Base-by-base conservation (phyloP, 2,113 vertebrate genomes). In the Pleuronectes platessa region DNA sequence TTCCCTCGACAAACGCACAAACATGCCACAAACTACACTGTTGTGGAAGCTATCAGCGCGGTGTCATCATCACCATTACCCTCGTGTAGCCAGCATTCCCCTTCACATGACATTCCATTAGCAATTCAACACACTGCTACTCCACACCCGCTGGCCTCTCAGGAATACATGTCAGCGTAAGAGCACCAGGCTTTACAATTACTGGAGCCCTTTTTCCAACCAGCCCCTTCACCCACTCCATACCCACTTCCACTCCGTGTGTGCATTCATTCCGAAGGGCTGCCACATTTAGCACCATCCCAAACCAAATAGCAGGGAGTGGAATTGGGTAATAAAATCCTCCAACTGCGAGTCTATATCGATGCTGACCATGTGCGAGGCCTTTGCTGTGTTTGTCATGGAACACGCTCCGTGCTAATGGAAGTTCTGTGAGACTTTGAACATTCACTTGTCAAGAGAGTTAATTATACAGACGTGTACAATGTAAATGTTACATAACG, bases 31-130 rank as follows among this genome's bases (percentile, higher is more conserved):
- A 45, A 76, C 42, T 63, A 6, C 64, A 54, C 62, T 76, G 61
- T 68, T 81, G 79, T 78, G 65, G 68, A 54, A 78, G 74, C 79
- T 79, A 74, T 87, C 66, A 63, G 68, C 24, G 13, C 51, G 55
- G 79, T 81, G 76, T 70, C 73, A 85, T 87, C 86, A 78, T 85
- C 78, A 37, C 76, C 59, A 74, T 85, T 83, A 81, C 74, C 77
- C 72, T 68, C 21, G n/a, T 86, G 79, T 61, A 79, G 54, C 54
- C 54, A n/a, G 74, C 68, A 26, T 68, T 75, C 78, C 71, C 64
- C 70, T 75, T 77, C 62, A 78, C 61, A 55, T 79, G 82, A 86
- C 85, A 81, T 87, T 78, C 74, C 81, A 86, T 87, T 81, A 66
- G 76, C 78, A 61, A 74, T 79, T 79, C 79, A 75, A 54, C 71